Conservation (phyloP, 2,797 vertebrate species). For the Antennarius maculatus region DNA sequence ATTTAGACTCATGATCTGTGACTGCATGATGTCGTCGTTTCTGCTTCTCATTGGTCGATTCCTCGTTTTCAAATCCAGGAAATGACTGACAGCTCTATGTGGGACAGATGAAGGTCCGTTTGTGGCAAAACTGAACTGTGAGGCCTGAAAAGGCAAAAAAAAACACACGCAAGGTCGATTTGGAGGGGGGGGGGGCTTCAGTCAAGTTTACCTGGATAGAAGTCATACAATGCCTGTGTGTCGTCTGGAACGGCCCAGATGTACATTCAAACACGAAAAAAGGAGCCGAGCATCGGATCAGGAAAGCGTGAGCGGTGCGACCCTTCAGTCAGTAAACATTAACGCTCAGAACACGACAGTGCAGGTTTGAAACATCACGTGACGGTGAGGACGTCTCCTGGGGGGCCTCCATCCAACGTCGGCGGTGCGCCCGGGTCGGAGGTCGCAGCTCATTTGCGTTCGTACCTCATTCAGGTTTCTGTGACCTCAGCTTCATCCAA, state of each 20-base stretch:
- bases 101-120: constrained; percentile 55
- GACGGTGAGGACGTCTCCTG: constrained; percentile 13
- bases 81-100: constrained; percentile 73
- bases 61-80: constrained; percentile 63
- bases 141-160: constrained; percentile 76
- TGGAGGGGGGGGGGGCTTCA: constrained; percentile 36
- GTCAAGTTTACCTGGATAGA: constrained; percentile 73
- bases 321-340: constrained; percentile 77
- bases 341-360: constrained; percentile 61
- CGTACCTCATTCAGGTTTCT: constrained; percentile 63
- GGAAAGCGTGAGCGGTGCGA: constrained; percentile 77
- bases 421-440: constrained; percentile 31
- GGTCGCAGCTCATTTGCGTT: constrained; percentile 23
- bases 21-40: constrained; percentile 75
- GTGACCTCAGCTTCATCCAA: constrained; percentile 9
- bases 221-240: constrained; percentile 70
- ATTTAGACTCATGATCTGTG: constrained; percentile 74
- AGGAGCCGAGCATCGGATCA: constrained; percentile 75
- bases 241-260: constrained; percentile 70
- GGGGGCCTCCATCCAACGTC: constrained; percentile 30
- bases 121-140: constrained; percentile 79
- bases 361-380: constrained; percentile 42
- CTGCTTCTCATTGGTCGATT: constrained; percentile 66
- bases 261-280: constrained; percentile 85
- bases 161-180: constrained; percentile 66